A percentile compares a stretch with the other conserved stretches of the same genome.
Conservation (phyloP, 2,797 vertebrate genomes). For the Muscicapa comitata region DNA sequence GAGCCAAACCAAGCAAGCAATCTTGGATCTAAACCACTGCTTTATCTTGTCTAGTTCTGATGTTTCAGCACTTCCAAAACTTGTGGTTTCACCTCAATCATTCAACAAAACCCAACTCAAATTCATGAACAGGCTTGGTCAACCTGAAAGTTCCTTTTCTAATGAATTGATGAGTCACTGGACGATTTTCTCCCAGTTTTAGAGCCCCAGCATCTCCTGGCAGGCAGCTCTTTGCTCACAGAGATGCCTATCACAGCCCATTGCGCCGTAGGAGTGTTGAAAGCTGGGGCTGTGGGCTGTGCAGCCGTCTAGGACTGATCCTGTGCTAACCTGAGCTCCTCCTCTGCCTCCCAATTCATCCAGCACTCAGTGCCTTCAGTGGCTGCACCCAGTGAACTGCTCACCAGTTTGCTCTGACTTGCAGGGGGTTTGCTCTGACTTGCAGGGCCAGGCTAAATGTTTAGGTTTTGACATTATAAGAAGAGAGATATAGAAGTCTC, state of each 20-base stretch:
- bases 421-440: neutral
- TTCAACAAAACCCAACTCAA: neutral
- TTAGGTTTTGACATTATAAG: neutral
- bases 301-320: neutral
- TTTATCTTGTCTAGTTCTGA: neutral
- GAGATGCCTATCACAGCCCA: neutral
- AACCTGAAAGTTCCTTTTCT: neutral
- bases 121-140: neutral
- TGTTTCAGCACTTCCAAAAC: neutral
- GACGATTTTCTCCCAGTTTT: neutral
- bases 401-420: neutral
- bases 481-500: neutral
- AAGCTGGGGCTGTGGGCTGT: neutral
- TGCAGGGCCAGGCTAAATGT: neutral
- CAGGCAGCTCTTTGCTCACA: neutral
- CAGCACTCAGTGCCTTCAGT: neutral
- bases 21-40: neutral
- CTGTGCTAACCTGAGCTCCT: neutral
- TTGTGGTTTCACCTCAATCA: neutral
- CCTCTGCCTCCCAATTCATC: neutral
- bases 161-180: slow-evolving; percentile 24
- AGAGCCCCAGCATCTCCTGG: neutral
- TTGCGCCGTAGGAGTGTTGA: neutral
- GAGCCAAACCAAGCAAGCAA: neutral
- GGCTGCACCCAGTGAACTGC: neutral